Conservation (phyloP, 2,797 vertebrate species). For the Lepilemur ruficaudatus region DNA sequence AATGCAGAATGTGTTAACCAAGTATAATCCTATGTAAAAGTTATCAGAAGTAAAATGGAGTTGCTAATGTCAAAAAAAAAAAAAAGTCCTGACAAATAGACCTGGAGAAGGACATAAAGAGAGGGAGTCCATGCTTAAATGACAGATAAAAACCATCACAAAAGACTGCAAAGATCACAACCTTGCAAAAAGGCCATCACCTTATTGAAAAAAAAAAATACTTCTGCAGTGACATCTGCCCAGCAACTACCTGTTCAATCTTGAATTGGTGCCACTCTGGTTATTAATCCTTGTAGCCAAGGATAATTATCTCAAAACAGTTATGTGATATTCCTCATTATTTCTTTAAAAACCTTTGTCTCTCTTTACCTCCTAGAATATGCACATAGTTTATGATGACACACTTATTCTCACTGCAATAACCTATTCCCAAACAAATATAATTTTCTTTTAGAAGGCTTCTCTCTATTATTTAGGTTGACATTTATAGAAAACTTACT, state of each 20-base stretch:
- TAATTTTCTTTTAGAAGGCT: neutral
- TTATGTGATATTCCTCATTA: neutral
- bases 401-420: neutral
- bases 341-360: neutral
- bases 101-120: neutral
- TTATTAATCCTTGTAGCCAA: neutral
- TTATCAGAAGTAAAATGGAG: neutral
- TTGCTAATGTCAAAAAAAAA: neutral
- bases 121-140: neutral
- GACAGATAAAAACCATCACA: neutral
- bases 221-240: neutral
- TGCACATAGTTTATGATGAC: neutral
- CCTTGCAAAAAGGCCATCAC: neutral
- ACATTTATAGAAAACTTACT: neutral
- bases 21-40: neutral
- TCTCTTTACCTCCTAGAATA: neutral
- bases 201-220: neutral
- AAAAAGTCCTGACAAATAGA: neutral
- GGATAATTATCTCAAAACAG: neutral
- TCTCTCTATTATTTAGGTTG: neutral
- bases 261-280: neutral
- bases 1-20: neutral
- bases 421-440: neutral
- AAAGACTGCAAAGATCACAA: neutral
- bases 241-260: neutral